phyloP scores from a whole-genome alignment of 2,888 invertebrate species.

The Phengaris arion region DNA sequence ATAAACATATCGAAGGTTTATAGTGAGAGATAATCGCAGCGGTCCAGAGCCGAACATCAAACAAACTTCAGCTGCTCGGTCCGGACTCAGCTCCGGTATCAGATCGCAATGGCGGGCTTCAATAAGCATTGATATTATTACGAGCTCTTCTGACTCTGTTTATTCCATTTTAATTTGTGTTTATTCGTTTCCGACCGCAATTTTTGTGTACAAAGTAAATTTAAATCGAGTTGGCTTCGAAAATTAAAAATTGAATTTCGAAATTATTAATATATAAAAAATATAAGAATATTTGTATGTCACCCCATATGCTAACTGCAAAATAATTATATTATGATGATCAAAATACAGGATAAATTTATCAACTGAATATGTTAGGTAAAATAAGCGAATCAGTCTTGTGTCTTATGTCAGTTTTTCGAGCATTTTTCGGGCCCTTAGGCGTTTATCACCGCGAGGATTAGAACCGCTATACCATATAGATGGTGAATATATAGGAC shows the following conservation, averaged over 20 bases:
- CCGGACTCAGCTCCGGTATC: not conserved
- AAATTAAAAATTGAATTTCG: not conserved
- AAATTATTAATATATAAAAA: too few species aligned
- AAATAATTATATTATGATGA: too few species aligned
- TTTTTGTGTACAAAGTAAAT: constrained; percentile 12
- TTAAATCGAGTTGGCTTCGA: not conserved
- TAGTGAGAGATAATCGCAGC: not conserved
- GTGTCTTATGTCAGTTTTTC: too few species aligned
- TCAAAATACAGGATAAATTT: too few species aligned
- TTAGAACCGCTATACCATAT: too few species aligned
- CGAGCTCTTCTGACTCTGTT: not conserved
- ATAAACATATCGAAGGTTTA: not conserved
- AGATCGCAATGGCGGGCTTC: constrained; percentile 5
- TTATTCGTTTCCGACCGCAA: not conserved
- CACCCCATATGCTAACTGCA: too few species aligned
- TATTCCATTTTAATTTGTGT: constrained; percentile 4
- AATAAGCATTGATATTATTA: constrained; percentile 14
- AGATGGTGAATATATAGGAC: too few species aligned
- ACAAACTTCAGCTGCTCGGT: not conserved
- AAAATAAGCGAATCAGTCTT: too few species aligned
- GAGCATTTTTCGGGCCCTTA: too few species aligned
- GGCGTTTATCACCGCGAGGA: too few species aligned
- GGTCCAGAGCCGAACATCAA: not conserved
- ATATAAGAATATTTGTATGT: too few species aligned
- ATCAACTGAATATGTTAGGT: too few species aligned